phyloP scores from a whole-genome alignment of 2,797 vertebrate genomes.

The Calcarius lapponicus region DNA sequence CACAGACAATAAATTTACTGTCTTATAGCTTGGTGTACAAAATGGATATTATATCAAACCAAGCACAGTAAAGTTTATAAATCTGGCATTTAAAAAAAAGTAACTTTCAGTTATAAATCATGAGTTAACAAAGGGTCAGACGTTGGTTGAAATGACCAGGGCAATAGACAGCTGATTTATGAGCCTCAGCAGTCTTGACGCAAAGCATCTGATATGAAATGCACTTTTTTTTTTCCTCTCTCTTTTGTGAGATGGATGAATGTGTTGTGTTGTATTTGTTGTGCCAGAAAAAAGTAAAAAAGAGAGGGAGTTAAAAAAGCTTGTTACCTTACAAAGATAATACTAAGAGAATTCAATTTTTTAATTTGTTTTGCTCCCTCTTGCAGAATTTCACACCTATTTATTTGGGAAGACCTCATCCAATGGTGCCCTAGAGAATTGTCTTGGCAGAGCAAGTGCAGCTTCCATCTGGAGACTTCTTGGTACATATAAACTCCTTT shows the following conservation, averaged over 20 bases:
- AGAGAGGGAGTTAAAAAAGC: neutral
- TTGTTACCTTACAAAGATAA: neutral
- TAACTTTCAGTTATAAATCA: slow-evolving; percentile 72
- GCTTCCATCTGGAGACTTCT: slow-evolving; percentile 38
- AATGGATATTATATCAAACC: slow-evolving; percentile 69
- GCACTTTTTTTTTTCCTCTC: neutral
- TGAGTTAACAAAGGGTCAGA: slow-evolving; percentile 61
- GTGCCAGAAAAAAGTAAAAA: neutral
- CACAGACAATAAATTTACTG: slow-evolving; percentile 77
- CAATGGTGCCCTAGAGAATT: neutral
- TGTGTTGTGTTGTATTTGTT: slow-evolving; percentile 19
- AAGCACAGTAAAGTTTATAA: slow-evolving; percentile 70
- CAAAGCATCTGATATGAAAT: slow-evolving; percentile 41
- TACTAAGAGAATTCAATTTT: neutral
- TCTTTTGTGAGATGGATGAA: slow-evolving; percentile 39
- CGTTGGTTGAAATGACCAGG: slow-evolving; percentile 60
- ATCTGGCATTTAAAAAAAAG: slow-evolving; percentile 66
- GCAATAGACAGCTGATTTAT: slow-evolving; percentile 66
- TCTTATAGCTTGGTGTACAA: slow-evolving; percentile 63
- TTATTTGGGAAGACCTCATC: slow-evolving; percentile 36
- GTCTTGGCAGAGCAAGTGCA: slow-evolving; percentile 4
- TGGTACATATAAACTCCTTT: neutral
- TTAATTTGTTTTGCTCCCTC: neutral
- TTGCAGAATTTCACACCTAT: neutral
- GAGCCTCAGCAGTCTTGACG: slow-evolving; percentile 48